These are phyloP conservation scores for Willowsia nigromaculata DNA, from an alignment of 2,888 invertebrate species.

Conservation along the genomic window DNA sequence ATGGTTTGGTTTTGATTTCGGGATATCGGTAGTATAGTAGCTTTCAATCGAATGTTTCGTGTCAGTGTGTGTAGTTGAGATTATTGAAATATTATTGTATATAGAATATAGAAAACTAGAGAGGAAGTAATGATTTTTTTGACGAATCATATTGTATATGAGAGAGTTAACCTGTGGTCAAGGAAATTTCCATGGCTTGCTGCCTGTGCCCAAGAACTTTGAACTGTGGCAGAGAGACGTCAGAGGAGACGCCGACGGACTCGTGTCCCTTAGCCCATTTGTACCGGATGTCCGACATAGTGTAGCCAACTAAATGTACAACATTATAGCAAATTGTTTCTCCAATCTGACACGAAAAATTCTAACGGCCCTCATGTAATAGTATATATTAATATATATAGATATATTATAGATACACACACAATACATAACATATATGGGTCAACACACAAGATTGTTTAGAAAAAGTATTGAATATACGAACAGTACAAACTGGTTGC, in stretches of 20 bases:
- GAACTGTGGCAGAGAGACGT: conserved; percentile 98
- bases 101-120: conserved; percentile 39
- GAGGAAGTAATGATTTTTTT: conserved; percentile 52
- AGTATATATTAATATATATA: background rate
- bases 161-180: conserved; percentile 91
- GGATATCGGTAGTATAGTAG: too few species aligned
- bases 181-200: conserved; percentile 96
- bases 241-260: conserved; percentile 96
- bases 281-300: conserved; percentile 98
- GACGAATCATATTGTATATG: conserved; percentile 62
- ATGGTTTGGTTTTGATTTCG: background rate
- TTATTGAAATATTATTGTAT: background rate
- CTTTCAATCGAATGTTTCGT: conserved; percentile 9
- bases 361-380: conserved; percentile 32
- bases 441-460: background rate
- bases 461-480: background rate
- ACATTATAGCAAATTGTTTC: conserved; percentile 49
- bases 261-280: conserved; percentile 97
- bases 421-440: conserved; percentile 10
- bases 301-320: conserved; percentile 93
- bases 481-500: conserved; percentile 16
- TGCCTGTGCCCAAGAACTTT: conserved; percentile 98
- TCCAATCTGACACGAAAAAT: conserved; percentile 26
- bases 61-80: conserved; percentile 22
- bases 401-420: conserved; percentile 25